phyloP scores from a whole-genome alignment of 2,888 invertebrate genomes.

The Hipparchia semele region DNA sequence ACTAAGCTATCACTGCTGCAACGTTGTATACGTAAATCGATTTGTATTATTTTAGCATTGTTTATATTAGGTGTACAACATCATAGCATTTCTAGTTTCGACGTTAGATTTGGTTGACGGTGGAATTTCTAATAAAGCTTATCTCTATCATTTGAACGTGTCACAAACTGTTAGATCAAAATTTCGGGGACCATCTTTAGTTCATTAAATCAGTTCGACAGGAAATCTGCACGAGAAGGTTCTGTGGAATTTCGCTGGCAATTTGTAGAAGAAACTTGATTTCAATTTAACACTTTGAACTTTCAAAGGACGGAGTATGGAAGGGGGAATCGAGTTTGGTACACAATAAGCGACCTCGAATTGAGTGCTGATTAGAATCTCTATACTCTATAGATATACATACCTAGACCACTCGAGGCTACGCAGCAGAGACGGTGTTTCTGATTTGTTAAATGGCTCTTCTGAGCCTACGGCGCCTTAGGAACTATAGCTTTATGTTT shows the following conservation, averaged over 20 bases:
- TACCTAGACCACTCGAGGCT: background rate
- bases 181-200: background rate
- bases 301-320: background rate
- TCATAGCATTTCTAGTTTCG: no score
- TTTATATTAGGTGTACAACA: no score
- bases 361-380: background rate
- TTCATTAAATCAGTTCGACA: background rate
- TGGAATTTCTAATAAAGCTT: background rate
- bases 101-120: no score
- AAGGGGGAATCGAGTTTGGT: background rate
- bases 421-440: no score
- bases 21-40: no score
- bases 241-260: background rate
- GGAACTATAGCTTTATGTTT: no score
- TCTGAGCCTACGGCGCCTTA: no score
- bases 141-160: background rate
- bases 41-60: no score
- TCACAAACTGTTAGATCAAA: background rate
- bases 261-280: conserved; percentile 3
- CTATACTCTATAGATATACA: background rate
- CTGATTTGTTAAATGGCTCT: no score
- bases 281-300: conserved; percentile 15
- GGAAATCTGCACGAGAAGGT: background rate
- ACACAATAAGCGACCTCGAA: background rate
- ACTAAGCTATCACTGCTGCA: no score